A percentile compares a stretch with the other conserved stretches of the same genome.
Evolutionary conservation across 1,140 invertebrate genomes (phyloP).

Genomic region (Brachionus koreanus): DNA sequence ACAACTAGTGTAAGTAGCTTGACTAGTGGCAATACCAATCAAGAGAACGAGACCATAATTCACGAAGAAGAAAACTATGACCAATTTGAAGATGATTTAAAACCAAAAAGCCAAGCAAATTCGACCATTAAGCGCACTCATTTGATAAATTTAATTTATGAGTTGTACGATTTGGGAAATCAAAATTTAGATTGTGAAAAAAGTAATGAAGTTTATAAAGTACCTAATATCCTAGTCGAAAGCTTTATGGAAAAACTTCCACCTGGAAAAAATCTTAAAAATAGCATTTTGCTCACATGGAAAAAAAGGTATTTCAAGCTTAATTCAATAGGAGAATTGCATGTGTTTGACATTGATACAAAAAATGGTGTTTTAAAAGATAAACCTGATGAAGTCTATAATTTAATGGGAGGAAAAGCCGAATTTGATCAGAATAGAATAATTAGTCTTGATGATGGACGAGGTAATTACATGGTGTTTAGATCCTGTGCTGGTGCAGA

Average conservation of each 20-base stretch:
- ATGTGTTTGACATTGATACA: not conserved
- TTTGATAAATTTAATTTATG: conserved; percentile 33
- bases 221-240: not conserved
- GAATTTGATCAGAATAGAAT: conserved; percentile 8
- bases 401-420: conserved; percentile 27
- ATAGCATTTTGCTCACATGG: conserved; percentile 3
- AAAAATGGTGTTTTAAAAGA: not conserved
- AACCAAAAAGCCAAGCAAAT: not conserved
- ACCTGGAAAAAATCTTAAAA: conserved; percentile 27
- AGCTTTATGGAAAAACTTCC: conserved; percentile 25
- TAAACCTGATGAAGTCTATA: conserved; percentile 22
- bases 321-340: conserved; percentile 29
- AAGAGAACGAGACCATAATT: conserved; percentile 14
- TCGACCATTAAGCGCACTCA: conserved; percentile 12
- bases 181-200: not conserved
- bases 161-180: not conserved
- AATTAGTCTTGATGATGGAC: conserved; percentile 15
- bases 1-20: conserved; percentile 7
- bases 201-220: not conserved
- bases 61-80: conserved; percentile 17
- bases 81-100: not conserved
- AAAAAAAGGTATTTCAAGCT: conserved; percentile 6
- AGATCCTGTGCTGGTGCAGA: not conserved
- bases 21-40: conserved; percentile 4
- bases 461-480: conserved; percentile 4